Percentiles rank a stretch among this genome's conserved stretches.
phyloP scores from a whole-genome alignment of 1,140 invertebrate genomes.

The Cephus cinctus region DNA sequence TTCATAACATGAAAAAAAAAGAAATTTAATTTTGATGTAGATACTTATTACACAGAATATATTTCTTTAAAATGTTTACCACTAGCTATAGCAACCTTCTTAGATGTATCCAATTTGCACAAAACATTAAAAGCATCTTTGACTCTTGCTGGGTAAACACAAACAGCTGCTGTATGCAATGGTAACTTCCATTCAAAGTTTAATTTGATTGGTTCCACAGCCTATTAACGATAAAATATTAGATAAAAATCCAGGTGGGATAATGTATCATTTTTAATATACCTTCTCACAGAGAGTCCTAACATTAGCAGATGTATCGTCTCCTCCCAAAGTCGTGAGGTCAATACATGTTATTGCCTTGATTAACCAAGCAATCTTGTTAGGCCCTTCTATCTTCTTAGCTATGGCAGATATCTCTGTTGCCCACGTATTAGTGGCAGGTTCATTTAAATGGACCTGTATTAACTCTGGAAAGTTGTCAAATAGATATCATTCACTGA shows the following conservation, averaged over 20 bases:
- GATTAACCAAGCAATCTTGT: constrained; percentile 73
- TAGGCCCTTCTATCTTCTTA: constrained; percentile 49
- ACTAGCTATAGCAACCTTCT: constrained; percentile 73
- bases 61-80: constrained; percentile 56
- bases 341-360: constrained; percentile 85
- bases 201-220: constrained; percentile 56
- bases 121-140: constrained; percentile 67
- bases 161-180: constrained; percentile 79
- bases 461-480: no score
- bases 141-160: constrained; percentile 89
- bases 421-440: constrained; percentile 20
- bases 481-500: no score
- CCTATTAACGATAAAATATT: constrained; percentile 43
- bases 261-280: constrained; percentile 33
- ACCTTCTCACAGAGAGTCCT: constrained; percentile 80
- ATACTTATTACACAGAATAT: constrained; percentile 14
- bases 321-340: constrained; percentile 85
- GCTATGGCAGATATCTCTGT: constrained; percentile 25
- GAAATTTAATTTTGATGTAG: constrained; percentile 17
- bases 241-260: constrained; percentile 12
- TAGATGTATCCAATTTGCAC: constrained; percentile 56
- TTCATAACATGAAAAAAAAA: constrained; percentile 42
- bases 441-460: constrained; percentile 31
- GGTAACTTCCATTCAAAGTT: constrained; percentile 30
- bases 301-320: constrained; percentile 86